Evolutionary conservation across 2,888 invertebrate genomes (phyloP).

Genomic region (Pristionchus japonicus): DNA sequence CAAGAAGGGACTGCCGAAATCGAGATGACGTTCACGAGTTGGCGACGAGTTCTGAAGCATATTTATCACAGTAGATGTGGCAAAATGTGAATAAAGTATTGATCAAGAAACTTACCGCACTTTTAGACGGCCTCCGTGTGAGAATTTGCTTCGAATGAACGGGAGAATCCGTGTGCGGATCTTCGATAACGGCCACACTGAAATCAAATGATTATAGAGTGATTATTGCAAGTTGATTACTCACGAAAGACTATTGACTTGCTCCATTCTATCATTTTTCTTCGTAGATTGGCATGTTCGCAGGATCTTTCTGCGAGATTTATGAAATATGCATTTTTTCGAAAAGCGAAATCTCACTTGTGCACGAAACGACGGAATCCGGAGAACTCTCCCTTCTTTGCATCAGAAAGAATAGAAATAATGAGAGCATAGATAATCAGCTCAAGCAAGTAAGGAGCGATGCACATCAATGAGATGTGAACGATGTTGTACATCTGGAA

Average conservation of each 20-base stretch:
- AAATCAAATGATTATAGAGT: too few species aligned
- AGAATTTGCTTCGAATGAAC: not conserved
- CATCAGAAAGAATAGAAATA: slow-evolving; percentile 60
- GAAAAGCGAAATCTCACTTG: not conserved
- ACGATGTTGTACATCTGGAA: slow-evolving; percentile 61
- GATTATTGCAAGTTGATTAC: too few species aligned
- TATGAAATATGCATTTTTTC: not conserved
- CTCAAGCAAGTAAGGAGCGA: slow-evolving; percentile 58
- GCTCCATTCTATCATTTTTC: too few species aligned
- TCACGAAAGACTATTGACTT: too few species aligned
- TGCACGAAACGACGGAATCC: slow-evolving; percentile 29
- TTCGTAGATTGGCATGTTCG: not conserved
- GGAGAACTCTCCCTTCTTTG: slow-evolving; percentile 50
- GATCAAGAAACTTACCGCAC: not conserved
- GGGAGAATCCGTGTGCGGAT: not conserved
- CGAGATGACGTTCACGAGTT: not conserved
- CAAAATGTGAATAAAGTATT: not conserved
- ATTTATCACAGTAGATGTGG: not conserved
- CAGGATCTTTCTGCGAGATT: not conserved
- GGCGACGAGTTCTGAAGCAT: not conserved
- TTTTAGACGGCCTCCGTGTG: not conserved
- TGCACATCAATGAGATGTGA: slow-evolving; percentile 61
- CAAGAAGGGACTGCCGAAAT: not conserved
- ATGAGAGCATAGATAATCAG: slow-evolving; percentile 59
- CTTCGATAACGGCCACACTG: too few species aligned